Conservation (phyloP, 2,888 invertebrate genomes). For the Byasa hedistus region DNA sequence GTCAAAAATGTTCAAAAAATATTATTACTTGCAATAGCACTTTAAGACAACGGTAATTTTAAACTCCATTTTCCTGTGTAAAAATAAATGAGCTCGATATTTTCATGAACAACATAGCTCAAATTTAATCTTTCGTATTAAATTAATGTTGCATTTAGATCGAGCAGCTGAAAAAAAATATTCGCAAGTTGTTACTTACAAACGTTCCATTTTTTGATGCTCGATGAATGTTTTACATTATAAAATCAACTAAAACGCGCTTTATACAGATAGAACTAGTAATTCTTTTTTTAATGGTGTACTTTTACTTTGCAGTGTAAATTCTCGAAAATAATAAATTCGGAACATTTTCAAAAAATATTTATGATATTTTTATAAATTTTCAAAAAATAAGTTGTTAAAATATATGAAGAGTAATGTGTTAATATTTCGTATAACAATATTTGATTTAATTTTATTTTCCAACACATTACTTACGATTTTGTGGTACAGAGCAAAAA, state of each 20-base stretch:
- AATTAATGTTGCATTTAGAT: too few species aligned
- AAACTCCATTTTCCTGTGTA: not conserved
- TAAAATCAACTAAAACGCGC: too few species aligned
- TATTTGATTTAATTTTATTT: not conserved
- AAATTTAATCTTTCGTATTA: constrained; percentile 1
- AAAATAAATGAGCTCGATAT: not conserved
- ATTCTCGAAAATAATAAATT: too few species aligned
- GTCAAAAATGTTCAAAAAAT: not conserved
- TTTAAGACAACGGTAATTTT: not conserved
- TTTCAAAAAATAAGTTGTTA: not conserved
- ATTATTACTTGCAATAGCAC: not conserved
- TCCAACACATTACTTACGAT: not conserved
- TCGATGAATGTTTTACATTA: too few species aligned
- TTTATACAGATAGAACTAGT: too few species aligned
- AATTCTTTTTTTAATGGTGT: too few species aligned
- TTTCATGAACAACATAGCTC: not conserved
- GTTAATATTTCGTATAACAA: not conserved
- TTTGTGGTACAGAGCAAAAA: not conserved
- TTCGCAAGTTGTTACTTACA: too few species aligned
- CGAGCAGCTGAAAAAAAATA: too few species aligned
- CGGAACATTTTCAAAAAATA: too few species aligned
- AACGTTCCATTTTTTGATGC: not conserved
- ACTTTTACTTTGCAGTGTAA: too few species aligned
- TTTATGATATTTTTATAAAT: too few species aligned
- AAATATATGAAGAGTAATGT: not conserved